A percentile compares a stretch with the other conserved stretches of the same genome.
These are phyloP conservation scores for Tenodera sinensis DNA, from an alignment of 2,888 invertebrate species.

Conservation along the genomic window DNA sequence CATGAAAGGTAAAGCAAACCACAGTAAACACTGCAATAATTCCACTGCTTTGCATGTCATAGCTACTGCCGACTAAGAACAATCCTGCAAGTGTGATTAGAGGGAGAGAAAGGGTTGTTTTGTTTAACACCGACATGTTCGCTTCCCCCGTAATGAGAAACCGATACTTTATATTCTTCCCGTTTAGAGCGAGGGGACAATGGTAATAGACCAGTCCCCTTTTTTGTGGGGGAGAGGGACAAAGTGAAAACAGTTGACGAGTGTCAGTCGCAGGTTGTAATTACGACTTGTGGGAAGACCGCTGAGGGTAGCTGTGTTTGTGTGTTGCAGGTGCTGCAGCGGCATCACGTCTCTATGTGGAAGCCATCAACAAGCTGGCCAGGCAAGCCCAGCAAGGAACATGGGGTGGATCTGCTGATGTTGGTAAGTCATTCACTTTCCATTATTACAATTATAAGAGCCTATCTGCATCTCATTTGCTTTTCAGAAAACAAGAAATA, in stretches of 20 bases:
- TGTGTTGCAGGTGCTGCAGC: constrained; percentile 74
- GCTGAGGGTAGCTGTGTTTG: neutral
- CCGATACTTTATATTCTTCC: neutral
- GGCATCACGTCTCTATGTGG: constrained; percentile 82
- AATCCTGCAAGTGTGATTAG: neutral
- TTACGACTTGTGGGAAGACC: neutral
- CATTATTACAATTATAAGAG: too few relatives aligned
- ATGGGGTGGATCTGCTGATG: constrained; percentile 85
- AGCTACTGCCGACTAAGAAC: neutral
- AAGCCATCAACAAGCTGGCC: constrained; percentile 82
- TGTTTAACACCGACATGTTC: neutral
- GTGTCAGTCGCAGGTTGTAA: neutral
- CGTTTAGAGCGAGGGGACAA: neutral
- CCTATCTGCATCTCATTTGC: too few relatives aligned
- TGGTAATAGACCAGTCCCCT: neutral
- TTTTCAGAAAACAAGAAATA: too few relatives aligned
- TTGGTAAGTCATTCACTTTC: constrained; percentile 60
- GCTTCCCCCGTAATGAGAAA: neutral
- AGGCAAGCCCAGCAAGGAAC: constrained; percentile 87
- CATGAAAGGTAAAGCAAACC: too few relatives aligned
- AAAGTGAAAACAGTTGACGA: neutral
- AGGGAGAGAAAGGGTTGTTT: neutral
- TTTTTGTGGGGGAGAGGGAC: neutral
- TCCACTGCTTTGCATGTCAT: neutral
- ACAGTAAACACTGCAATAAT: neutral